Evolutionary conservation across 1,140 invertebrate genomes (phyloP).

Genomic region (Eubasilissa regina): DNA sequence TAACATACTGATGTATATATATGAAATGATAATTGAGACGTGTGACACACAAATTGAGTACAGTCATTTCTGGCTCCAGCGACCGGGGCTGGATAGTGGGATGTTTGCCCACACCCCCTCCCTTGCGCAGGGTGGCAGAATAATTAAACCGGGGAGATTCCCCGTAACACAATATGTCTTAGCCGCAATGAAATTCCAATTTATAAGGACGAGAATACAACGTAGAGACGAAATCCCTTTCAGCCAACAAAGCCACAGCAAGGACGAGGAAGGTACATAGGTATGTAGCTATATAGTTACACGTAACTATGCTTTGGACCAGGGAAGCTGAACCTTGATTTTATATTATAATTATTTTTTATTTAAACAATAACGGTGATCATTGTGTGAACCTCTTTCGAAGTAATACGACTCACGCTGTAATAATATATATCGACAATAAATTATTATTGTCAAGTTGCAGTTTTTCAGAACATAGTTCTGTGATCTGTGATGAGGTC

Average conservation of each 20-base stretch:
- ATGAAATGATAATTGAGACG: too few species aligned
- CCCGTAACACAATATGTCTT: constrained; percentile 52
- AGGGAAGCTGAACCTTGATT: neutral
- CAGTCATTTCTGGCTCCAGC: neutral
- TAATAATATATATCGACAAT: too few species aligned
- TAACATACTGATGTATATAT: too few species aligned
- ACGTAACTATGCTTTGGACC: constrained; percentile 17
- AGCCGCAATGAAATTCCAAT: constrained; percentile 58
- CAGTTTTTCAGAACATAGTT: too few species aligned
- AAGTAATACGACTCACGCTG: too few species aligned
- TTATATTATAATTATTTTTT: neutral
- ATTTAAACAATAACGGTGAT: too few species aligned
- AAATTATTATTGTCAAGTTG: too few species aligned
- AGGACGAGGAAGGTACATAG: neutral
- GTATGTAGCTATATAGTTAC: neutral
- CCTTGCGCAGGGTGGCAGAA: constrained; percentile 6
- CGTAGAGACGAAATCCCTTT: constrained; percentile 38
- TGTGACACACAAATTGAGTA: too few species aligned
- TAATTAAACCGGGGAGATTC: constrained; percentile 30
- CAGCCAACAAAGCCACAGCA: constrained; percentile 19
- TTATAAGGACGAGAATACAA: constrained; percentile 40
- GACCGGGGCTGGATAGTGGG: neutral
- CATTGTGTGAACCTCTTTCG: too few species aligned
- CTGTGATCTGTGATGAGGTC: too few species aligned
- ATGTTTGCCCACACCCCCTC: constrained; percentile 5